Evolutionary conservation across 2,888 invertebrate genomes (phyloP).

Genomic region (Pocota personata): DNA sequence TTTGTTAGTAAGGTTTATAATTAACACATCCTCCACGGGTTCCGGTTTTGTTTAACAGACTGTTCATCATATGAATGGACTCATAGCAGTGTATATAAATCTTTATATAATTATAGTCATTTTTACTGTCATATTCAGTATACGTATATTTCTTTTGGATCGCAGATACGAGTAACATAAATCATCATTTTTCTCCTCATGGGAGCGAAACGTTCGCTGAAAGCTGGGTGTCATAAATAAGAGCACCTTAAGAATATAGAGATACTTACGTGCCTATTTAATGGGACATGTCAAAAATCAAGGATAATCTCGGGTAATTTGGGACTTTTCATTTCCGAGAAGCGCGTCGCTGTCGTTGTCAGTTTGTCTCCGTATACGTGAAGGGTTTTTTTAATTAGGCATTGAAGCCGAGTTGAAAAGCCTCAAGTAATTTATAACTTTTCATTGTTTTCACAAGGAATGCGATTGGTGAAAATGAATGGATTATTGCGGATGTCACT

Average conservation of each 20-base stretch:
- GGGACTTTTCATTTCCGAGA: neutral
- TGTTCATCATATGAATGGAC: neutral
- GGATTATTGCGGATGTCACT: slow-evolving; percentile 19
- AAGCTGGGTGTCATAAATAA: slow-evolving; percentile 15
- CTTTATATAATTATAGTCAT: slow-evolving; percentile 9
- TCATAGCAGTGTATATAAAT: neutral
- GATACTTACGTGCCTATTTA: neutral
- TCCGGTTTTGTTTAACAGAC: neutral
- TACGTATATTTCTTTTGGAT: neutral
- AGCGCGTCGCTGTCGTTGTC: neutral
- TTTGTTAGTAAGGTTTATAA: too few relatives aligned
- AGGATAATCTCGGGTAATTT: slow-evolving; percentile 36
- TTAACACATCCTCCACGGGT: too few relatives aligned
- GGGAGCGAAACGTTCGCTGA: neutral
- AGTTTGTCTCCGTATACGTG: slow-evolving; percentile 6
- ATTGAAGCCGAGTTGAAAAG: neutral
- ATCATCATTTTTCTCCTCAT: slow-evolving; percentile 4
- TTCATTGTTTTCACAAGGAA: neutral
- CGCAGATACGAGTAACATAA: slow-evolving; percentile 10
- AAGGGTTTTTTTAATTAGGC: slow-evolving; percentile 15
- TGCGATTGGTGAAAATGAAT: neutral
- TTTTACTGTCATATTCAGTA: neutral
- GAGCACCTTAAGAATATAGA: neutral
- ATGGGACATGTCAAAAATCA: slow-evolving; percentile 43
- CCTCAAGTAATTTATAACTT: neutral